Evolutionary conservation across 2,113 vertebrate genomes (phyloP).

Genomic region (Phalacrocorax aristotelis): DNA sequence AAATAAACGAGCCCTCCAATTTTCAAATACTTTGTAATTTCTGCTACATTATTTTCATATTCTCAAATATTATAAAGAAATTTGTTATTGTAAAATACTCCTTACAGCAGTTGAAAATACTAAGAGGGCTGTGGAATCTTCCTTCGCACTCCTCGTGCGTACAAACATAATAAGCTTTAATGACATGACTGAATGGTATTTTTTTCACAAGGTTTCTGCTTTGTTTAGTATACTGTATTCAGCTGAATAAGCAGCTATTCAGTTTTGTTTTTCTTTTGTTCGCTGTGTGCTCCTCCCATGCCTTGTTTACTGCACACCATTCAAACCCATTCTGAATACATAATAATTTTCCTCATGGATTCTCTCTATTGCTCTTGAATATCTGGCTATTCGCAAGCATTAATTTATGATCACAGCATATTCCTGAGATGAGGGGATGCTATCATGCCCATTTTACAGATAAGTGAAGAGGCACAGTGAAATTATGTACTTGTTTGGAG

Average conservation of each 20-base stretch:
- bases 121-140: not conserved
- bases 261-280: not conserved
- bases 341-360: not conserved
- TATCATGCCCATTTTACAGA: not conserved
- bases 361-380: not conserved
- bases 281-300: not conserved
- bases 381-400: not conserved
- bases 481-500: not conserved
- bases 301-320: not conserved
- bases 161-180: not conserved
- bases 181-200: not conserved
- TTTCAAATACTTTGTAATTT: constrained; percentile 12
- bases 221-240: not conserved
- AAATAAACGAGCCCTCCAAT: not conserved
- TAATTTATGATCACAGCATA: not conserved
- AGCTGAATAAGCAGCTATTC: not conserved
- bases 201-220: not conserved
- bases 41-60: not conserved
- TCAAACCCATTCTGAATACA: not conserved
- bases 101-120: not conserved
- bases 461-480: not conserved
- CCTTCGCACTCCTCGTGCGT: not conserved
- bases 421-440: not conserved
- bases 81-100: not conserved
- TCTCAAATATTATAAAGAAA: not conserved